phyloP scores from a whole-genome alignment of 2,797 vertebrate species.

The Paramormyrops hopkinsi region DNA sequence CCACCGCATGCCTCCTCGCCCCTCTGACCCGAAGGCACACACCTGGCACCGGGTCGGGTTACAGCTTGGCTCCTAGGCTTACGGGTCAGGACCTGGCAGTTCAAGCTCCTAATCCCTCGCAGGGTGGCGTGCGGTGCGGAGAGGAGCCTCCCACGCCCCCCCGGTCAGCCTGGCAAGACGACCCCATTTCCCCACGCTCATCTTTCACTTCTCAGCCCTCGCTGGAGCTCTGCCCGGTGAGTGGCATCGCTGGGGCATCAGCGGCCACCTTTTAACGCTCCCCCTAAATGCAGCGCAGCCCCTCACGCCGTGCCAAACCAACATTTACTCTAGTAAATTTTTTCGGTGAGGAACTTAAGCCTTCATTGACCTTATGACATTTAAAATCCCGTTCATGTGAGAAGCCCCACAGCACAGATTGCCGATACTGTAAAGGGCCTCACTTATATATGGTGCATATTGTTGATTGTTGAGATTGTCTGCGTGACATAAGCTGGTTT shows the following conservation, averaged over 20 bases:
- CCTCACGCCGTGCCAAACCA: conserved; percentile 17
- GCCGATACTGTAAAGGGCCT: conserved; percentile 6
- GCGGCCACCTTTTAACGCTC: conserved; percentile 59
- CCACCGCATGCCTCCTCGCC: conserved; percentile 65
- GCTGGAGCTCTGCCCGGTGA: conserved; percentile 57
- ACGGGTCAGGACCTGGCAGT: conserved; percentile 81
- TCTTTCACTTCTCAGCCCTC: conserved; percentile 48
- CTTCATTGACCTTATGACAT: conserved; percentile 30
- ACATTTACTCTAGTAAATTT: neutral
- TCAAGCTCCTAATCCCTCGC: conserved; percentile 72
- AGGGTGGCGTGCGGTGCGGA: conserved; percentile 68
- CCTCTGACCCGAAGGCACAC: conserved; percentile 87
- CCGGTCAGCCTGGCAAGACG: conserved; percentile 48
- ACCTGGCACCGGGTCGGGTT: conserved; percentile 93
- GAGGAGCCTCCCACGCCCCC: conserved; percentile 47
- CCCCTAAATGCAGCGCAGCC: conserved; percentile 53
- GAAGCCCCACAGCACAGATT: conserved; percentile 32
- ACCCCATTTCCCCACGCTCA: conserved; percentile 24
- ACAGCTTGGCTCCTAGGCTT: conserved; percentile 71
- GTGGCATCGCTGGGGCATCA: conserved; percentile 61
- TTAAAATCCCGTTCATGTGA: conserved; percentile 28
- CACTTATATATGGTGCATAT: neutral
- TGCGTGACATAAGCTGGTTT: neutral
- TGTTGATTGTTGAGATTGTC: neutral
- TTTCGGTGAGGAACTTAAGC: conserved; percentile 27